These are phyloP conservation scores for Eristalinus sepulchralis DNA, from an alignment of 2,888 invertebrate genomes.

Conservation along the genomic window DNA sequence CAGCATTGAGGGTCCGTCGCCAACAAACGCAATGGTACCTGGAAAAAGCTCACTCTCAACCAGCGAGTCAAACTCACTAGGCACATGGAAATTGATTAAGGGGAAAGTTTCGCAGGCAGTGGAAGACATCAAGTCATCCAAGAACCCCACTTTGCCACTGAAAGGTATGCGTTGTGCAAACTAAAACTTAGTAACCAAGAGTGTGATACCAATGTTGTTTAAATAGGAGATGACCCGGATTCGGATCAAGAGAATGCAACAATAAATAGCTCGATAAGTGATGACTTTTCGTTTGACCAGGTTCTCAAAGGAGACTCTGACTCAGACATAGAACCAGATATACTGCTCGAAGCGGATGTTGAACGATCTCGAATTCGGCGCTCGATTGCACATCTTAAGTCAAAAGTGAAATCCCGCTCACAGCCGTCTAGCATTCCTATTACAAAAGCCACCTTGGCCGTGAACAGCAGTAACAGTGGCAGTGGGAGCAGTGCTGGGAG, in stretches of 20 bases:
- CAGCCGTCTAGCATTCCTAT: constrained; percentile 52
- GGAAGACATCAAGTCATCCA: constrained; percentile 80
- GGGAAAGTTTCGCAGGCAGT: constrained; percentile 80
- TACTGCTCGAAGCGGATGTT: constrained; percentile 75
- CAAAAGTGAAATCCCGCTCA: constrained; percentile 77
- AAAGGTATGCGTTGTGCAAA: neutral
- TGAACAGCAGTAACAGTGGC: constrained; percentile 47
- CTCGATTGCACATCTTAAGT: constrained; percentile 77
- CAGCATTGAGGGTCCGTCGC: constrained; percentile 78
- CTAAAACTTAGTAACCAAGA: neutral
- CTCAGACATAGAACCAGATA: constrained; percentile 77
- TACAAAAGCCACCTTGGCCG: constrained; percentile 32
- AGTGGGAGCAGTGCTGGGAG: constrained; percentile 41
- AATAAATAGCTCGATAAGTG: constrained; percentile 76
- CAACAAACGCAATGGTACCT: constrained; percentile 75
- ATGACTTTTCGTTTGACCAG: constrained; percentile 76
- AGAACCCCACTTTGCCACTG: constrained; percentile 68
- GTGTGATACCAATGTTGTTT: neutral
- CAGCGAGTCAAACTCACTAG: constrained; percentile 76
- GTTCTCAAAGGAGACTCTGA: constrained; percentile 74
- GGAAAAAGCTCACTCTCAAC: constrained; percentile 74
- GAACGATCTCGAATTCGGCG: constrained; percentile 77
- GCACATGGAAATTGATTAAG: constrained; percentile 80
- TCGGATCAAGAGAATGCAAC: constrained; percentile 78
- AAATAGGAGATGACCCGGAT: constrained; percentile 74